Base-by-base conservation (phyloP, 2,113 vertebrate genomes). In the Agapornis roseicollis region DNA sequence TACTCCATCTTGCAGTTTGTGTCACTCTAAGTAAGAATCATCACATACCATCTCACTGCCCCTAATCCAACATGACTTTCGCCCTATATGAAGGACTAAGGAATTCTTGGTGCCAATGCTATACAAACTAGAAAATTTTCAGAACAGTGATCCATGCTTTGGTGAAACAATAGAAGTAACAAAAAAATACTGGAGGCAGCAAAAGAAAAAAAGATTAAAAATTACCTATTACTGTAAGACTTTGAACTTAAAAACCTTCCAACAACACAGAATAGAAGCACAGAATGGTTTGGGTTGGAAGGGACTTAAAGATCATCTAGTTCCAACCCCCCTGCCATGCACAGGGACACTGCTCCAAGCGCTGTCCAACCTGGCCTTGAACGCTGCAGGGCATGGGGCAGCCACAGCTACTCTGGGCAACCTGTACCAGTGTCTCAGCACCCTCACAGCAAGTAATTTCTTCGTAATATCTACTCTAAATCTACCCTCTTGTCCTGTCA, bases 61-160 rank as follows among this genome's bases (percentile, higher is more conserved):
- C 10, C 33, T 68, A 79, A 64, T 39, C n/a, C 0, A 0, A 56
- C 28, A 35, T 7, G 7, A 70, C 18, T 55, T 42, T 61, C 60
- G 35, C 10, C 58, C 55, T 84, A 64, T 47, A 10, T 69, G 17
- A 49, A 63, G 37, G 10, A 50, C n/a, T 66, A 79, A 60, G 23
- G 10, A 88, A 92, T 33, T 64, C 20, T 46, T 2, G 3, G 35
- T 33, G 42, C 17, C 19, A 65, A 50, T 11, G 9, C 22, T 50
- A 46, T 11, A 6, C 10, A 15, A 56, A 29, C 33, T 10, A 68
- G 17, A 72, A 83, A 56, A 52, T 41, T 44, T 74, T 80, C 56
- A 88, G 37, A 88, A 39, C 17, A 52, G 15, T 17, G 10, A 10
- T 39, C 69, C 37, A 52, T n/a, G 50, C n/a, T 58, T 56, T 15